These are phyloP conservation scores for Semotilus atromaculatus DNA, from an alignment of 2,797 vertebrate species.

Conservation along the genomic window DNA sequence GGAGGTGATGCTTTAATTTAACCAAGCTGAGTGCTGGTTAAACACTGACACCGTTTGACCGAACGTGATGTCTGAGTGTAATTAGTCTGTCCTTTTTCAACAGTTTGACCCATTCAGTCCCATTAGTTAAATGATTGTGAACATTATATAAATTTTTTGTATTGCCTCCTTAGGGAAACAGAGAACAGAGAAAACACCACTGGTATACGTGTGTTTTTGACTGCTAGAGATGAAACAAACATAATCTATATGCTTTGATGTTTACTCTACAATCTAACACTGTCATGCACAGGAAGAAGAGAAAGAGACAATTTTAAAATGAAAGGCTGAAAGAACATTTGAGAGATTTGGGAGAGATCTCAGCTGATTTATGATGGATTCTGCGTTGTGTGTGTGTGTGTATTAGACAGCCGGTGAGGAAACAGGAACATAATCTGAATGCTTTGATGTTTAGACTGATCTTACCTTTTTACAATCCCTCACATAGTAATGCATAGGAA, in stretches of 20 bases:
- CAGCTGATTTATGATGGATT: slow-evolving; percentile 32
- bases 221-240: slow-evolving; percentile 36
- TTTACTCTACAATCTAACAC: slow-evolving; percentile 28
- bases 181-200: neutral
- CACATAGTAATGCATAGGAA: slow-evolving; percentile 10
- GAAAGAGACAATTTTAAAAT: slow-evolving; percentile 27
- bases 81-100: slow-evolving; percentile 7
- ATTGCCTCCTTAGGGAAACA: neutral
- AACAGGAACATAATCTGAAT: slow-evolving; percentile 32
- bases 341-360: slow-evolving; percentile 16
- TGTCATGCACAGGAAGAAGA: slow-evolving; percentile 28
- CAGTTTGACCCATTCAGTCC: neutral
- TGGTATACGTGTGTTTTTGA: neutral
- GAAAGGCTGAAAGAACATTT: slow-evolving; percentile 41
- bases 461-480: slow-evolving; percentile 32
- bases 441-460: slow-evolving; percentile 55
- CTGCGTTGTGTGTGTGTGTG: slow-evolving; percentile 10
- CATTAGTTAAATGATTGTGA: neutral
- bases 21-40: slow-evolving; percentile 3
- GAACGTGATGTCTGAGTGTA: neutral
- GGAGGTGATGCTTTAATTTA: slow-evolving; percentile 23
- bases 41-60: slow-evolving; percentile 12
- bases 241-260: slow-evolving; percentile 43
- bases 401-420: slow-evolving; percentile 13
- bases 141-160: neutral